Evolutionary conservation across 2,113 vertebrate genomes (phyloP).

Genomic region (Rhodinocichla rosea): DNA sequence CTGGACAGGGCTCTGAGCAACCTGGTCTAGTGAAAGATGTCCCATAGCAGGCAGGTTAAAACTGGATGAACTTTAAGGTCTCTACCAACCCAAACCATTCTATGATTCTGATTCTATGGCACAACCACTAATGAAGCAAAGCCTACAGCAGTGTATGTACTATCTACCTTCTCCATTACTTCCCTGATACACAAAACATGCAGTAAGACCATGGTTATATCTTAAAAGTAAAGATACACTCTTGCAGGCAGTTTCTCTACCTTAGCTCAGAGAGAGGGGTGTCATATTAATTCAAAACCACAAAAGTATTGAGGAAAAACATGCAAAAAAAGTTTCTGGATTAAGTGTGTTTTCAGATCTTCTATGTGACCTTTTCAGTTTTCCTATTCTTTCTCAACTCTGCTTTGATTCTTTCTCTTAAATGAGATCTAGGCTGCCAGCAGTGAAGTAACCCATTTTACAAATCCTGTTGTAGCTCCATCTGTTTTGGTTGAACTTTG

Average conservation of each 20-base stretch:
- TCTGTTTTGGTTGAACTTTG: conserved; percentile 3
- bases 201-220: neutral
- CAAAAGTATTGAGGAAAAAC: neutral
- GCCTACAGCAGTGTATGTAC: neutral
- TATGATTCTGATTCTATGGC: neutral
- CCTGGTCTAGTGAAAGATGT: neutral
- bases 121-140: neutral
- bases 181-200: neutral
- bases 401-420: neutral
- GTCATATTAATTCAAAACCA: neutral
- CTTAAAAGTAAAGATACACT: neutral
- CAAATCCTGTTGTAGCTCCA: neutral
- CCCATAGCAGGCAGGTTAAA: neutral
- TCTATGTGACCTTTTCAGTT: neutral
- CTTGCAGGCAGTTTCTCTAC: neutral
- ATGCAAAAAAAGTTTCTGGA: neutral
- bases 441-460: conserved; percentile 34
- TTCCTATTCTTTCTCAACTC: neutral
- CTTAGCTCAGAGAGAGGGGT: neutral
- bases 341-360: neutral
- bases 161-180: neutral
- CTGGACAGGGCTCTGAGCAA: neutral
- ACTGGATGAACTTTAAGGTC: neutral
- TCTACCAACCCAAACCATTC: neutral
- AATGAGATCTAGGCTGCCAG: conserved; percentile 14